These are phyloP conservation scores for Parasteatoda tepidariorum DNA, from an alignment of 1,140 invertebrate genomes.

Conservation along the genomic window DNA sequence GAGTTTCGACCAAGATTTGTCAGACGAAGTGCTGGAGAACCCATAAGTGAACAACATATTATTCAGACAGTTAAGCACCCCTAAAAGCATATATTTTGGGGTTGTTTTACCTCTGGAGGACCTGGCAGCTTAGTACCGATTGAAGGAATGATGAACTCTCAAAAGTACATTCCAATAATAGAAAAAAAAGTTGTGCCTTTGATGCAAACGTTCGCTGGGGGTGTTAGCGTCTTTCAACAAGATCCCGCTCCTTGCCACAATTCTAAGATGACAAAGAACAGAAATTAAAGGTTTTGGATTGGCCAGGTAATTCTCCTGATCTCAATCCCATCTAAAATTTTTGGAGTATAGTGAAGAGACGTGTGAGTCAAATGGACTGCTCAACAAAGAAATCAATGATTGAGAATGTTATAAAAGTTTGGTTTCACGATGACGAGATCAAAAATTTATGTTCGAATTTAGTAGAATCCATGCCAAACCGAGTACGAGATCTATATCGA, in stretches of 20 bases:
- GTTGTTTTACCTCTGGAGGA: conserved; percentile 1
- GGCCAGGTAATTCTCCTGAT: neutral
- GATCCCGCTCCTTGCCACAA: neutral
- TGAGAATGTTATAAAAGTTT: neutral
- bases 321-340: neutral
- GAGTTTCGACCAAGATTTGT: no score
- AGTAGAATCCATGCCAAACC: neutral
- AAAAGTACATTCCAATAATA: neutral
- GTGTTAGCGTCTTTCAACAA: conserved; percentile 1
- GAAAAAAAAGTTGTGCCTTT: neutral
- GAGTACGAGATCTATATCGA: neutral
- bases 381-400: neutral
- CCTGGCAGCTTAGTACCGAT: neutral
- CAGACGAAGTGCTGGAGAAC: no score
- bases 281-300: neutral
- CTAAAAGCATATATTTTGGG: neutral
- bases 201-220: neutral
- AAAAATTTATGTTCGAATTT: conserved; percentile 4
- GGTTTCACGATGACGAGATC: neutral
- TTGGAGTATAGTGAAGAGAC: neutral
- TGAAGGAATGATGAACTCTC: neutral
- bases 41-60: neutral
- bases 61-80: conserved; percentile 6
- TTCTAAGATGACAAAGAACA: neutral
- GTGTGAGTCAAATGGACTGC: neutral